Conservation (phyloP, 2,113 vertebrate genomes). For the Albula glossodonta region DNA sequence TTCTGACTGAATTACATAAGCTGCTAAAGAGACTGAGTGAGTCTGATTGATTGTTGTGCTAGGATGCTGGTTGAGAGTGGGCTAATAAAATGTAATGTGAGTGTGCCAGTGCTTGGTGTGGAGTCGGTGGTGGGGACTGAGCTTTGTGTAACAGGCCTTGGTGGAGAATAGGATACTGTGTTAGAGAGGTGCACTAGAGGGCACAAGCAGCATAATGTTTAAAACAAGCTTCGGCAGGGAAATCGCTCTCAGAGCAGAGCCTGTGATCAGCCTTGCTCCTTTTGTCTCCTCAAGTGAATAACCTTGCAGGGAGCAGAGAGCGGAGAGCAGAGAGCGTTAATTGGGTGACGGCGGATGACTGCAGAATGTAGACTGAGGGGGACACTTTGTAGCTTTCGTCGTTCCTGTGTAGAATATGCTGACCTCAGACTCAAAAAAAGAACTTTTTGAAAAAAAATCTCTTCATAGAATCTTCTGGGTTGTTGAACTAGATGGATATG, state of each 20-base stretch:
- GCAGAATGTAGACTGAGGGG: background rate
- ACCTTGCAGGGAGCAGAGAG: background rate
- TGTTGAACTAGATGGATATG: background rate
- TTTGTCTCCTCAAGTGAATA: background rate
- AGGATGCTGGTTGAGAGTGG: background rate
- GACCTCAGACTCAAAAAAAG: background rate
- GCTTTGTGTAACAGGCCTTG: background rate
- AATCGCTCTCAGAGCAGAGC: background rate
- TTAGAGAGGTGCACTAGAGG: slow-evolving; percentile 43
- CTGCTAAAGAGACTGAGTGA: no score
- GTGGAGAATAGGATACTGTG: background rate
- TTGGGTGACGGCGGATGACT: background rate
- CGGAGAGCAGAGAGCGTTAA: background rate
- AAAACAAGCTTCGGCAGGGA: background rate
- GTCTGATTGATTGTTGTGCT: no score
- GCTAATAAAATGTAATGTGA: background rate
- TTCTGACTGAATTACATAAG: no score
- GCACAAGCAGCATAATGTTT: slow-evolving; percentile 44
- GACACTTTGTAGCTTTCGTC: background rate
- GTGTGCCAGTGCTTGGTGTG: background rate
- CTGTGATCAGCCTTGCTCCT: background rate
- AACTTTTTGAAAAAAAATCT: background rate
- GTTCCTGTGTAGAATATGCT: background rate
- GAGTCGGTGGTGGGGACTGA: background rate
- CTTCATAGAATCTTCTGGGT: background rate